Conservation (phyloP, 1,140 invertebrate genomes). For the Carcinoscorpius rotundicauda region DNA sequence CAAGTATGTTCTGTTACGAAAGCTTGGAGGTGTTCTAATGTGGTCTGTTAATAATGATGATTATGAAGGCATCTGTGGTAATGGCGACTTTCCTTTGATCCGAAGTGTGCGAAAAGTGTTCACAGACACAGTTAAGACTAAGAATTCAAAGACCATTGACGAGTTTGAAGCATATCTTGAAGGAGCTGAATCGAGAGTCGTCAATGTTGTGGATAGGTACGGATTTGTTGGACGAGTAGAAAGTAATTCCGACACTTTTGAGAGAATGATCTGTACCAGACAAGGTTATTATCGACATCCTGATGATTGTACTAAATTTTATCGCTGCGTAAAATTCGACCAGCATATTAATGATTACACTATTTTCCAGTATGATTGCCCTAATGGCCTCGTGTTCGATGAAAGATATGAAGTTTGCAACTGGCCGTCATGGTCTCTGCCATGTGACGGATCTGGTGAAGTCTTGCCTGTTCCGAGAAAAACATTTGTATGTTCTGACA, state of each 20-base stretch:
- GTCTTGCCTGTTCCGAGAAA: slow-evolving; percentile 46
- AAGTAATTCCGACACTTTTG: slow-evolving; percentile 11
- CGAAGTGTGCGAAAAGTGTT: slow-evolving; percentile 12
- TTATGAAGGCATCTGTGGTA: slow-evolving; percentile 24
- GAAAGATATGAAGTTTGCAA: slow-evolving; percentile 53
- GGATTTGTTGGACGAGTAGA: slow-evolving; percentile 48
- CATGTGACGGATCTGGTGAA: slow-evolving; percentile 46
- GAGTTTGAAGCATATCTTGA: slow-evolving; percentile 10
- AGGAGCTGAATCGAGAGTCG: slow-evolving; percentile 11
- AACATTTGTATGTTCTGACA: slow-evolving; percentile 37
- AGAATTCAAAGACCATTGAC: neutral
- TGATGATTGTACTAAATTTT: slow-evolving; percentile 61
- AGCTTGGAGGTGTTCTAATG: slow-evolving; percentile 41
- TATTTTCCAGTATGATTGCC: slow-evolving; percentile 71
- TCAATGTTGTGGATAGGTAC: slow-evolving; percentile 17
- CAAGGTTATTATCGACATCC: slow-evolving; percentile 71
- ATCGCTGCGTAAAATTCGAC: slow-evolving; percentile 68
- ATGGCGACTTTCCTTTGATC: slow-evolving; percentile 23
- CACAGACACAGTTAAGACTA: neutral
- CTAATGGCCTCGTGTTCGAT: slow-evolving; percentile 64
- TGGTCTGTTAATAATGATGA: slow-evolving; percentile 33
- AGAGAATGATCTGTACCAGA: slow-evolving; percentile 53
- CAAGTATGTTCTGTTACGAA: slow-evolving; percentile 1
- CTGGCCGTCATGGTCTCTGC: slow-evolving; percentile 60
- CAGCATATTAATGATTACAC: slow-evolving; percentile 57